Base-by-base conservation (phyloP, 92 coral and sea anemone genomes). In the Actinernus sp. region DNA sequence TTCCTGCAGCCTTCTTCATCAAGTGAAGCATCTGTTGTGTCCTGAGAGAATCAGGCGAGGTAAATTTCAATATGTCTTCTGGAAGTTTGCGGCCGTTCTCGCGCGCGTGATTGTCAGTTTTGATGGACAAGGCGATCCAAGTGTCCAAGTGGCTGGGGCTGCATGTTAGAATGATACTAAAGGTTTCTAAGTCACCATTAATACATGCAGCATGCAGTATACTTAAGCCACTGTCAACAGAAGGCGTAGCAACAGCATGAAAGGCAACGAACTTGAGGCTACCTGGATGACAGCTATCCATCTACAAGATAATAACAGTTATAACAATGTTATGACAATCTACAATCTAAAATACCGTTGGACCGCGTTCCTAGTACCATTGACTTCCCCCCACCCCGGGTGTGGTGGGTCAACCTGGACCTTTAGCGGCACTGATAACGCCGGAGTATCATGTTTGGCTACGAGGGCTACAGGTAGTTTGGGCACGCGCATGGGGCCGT, bases 131-230 rank as follows among this genome's bases (percentile, higher is more conserved):
- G 17, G 81, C 88, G 31, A 81, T 72, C 25, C 58, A 61, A 21
- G 69, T 81, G 28, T 81, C 88, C 13, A 81, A 73, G 22, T 72
- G 54, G 31, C 63, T 68, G 26, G 88, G 88, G 45, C 88, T 63
- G 71, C 78, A 73, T 29, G 60, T 81, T 32, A 81, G 41, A 18
- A 81, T 73, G 32, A 68, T 46, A 22, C 60, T 81, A 31, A 81
- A 37, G n/a, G 82, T 63, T 20, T 65, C 81, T 19, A 72, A 28
- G 43, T 81, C 88, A 0, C 81, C 88, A 31, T 73, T 49, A 24
- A 73, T 65, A 25, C 88, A 81, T 1, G 82, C 63, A 18, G 29
- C 26, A 23, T 81, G 88, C n/a, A 81, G 59, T 13, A 60, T 8
- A 34, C 81, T 81, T 1, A 63, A n/a, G 7, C 82, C 88, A 31